These are phyloP conservation scores for Brachionus asplanchnoidis DNA, from an alignment of 1,140 invertebrate species.

Conservation along the genomic window DNA sequence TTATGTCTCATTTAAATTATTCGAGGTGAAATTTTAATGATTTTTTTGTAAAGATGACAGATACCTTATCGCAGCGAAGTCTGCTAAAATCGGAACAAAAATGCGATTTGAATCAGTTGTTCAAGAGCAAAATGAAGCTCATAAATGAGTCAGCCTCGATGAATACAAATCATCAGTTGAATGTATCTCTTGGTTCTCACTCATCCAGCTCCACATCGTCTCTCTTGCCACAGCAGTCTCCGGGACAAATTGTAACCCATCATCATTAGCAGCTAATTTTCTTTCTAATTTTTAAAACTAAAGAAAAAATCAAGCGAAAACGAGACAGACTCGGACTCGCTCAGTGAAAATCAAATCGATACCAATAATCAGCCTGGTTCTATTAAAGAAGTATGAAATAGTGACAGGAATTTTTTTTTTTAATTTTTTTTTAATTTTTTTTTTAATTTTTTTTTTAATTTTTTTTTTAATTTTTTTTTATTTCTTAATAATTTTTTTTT, in stretches of 20 bases:
- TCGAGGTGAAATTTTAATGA: not conserved
- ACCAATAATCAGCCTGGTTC: not conserved
- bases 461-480: no score
- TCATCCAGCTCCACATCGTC: not conserved
- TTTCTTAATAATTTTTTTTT: no score
- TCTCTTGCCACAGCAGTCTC: not conserved
- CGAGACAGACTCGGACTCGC: not conserved
- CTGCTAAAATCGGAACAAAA: not conserved
- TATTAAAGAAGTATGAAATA: not conserved
- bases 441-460: no score
- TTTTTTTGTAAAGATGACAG: constrained; percentile 37
- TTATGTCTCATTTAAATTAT: not conserved
- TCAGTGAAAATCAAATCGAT: not conserved
- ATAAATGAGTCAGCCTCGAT: not conserved
- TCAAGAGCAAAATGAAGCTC: constrained; percentile 35
- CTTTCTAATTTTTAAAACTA: not conserved
- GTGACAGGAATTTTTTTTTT: not conserved
- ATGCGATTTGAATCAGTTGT: constrained; percentile 33
- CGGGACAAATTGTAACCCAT: not conserved
- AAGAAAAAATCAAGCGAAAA: not conserved
- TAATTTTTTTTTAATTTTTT: not conserved
- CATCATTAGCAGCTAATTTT: not conserved
- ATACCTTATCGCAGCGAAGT: constrained; percentile 30
- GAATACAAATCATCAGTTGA: not conserved
- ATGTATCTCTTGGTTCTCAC: not conserved